phyloP scores from a whole-genome alignment of 1,140 invertebrate genomes.

The Rhagoletis pomonella region DNA sequence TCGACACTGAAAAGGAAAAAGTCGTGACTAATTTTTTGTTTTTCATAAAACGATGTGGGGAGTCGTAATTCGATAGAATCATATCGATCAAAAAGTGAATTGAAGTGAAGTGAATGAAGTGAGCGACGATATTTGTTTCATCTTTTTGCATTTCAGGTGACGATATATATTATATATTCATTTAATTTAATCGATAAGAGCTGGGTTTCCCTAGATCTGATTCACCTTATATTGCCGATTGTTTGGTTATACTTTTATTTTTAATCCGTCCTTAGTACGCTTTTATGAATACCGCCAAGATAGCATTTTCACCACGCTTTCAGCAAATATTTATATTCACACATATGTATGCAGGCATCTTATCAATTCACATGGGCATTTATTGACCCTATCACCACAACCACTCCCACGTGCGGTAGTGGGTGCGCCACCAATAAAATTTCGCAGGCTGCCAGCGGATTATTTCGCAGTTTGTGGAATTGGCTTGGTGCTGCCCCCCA shows the following conservation, averaged over 20 bases:
- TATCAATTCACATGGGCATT: constrained; percentile 19
- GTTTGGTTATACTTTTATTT: not conserved
- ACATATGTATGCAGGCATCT: not conserved
- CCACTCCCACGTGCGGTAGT: constrained; percentile 27
- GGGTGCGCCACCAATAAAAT: constrained; percentile 2
- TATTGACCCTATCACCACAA: constrained; percentile 13
- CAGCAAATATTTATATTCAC: not conserved
- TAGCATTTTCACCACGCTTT: not conserved
- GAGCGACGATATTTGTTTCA: too few species aligned
- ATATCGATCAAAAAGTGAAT: too few species aligned
- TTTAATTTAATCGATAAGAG: too few species aligned
- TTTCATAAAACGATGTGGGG: too few species aligned
- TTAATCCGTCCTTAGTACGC: not conserved
- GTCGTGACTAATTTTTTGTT: too few species aligned
- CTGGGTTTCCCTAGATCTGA: too few species aligned
- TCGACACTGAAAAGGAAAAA: too few species aligned
- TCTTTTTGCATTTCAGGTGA: too few species aligned
- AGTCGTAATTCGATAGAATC: too few species aligned
- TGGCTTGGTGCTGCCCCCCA: not conserved
- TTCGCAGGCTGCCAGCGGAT: not conserved
- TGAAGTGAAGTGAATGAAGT: too few species aligned
- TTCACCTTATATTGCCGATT: too few species aligned
- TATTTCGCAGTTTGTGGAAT: constrained; percentile 11
- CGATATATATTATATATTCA: too few species aligned
- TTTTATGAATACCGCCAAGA: not conserved